Conservation (phyloP, 1,140 invertebrate genomes). For the Platyura marginata region DNA sequence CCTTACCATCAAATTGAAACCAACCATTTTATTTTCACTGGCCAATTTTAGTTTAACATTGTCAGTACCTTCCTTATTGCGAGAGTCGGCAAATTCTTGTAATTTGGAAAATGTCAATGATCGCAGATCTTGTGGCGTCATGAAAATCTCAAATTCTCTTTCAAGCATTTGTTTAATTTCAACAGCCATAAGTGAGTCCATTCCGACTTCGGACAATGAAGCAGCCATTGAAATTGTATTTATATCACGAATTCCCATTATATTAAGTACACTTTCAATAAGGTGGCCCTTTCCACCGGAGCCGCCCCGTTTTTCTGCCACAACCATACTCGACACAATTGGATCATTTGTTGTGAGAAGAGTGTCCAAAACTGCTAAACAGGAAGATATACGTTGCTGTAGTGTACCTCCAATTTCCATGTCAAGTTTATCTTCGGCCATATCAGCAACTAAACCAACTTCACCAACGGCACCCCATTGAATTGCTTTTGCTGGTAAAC, state of each 20-base stretch:
- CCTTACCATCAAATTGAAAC: slow-evolving; percentile 29
- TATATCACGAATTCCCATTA: slow-evolving; percentile 34
- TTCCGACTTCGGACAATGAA: slow-evolving; percentile 69
- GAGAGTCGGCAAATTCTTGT: slow-evolving; percentile 37
- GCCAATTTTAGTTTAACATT: slow-evolving; percentile 19
- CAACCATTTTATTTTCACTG: slow-evolving; percentile 17
- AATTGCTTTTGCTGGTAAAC: slow-evolving; percentile 43
- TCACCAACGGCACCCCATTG: slow-evolving; percentile 56
- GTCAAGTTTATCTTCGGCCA: slow-evolving; percentile 61
- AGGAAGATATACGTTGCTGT: slow-evolving; percentile 65
- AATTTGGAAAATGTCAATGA: slow-evolving; percentile 34
- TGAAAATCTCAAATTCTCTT: slow-evolving; percentile 57
- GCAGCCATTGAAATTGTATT: slow-evolving; percentile 45
- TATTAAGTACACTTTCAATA: slow-evolving; percentile 41
- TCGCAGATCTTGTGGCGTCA: slow-evolving; percentile 63
- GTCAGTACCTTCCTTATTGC: slow-evolving; percentile 24
- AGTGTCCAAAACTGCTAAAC: slow-evolving; percentile 43
- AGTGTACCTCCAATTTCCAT: slow-evolving; percentile 60
- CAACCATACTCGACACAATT: slow-evolving; percentile 61
- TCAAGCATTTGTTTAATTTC: slow-evolving; percentile 77
- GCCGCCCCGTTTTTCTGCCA: slow-evolving; percentile 46
- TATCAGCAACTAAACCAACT: slow-evolving; percentile 56
- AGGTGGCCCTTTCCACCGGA: slow-evolving; percentile 35
- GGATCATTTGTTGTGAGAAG: slow-evolving; percentile 42
- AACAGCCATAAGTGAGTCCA: slow-evolving; percentile 80